Base-by-base conservation (phyloP, 2,113 vertebrate genomes). In the Syngnathus scovelli region DNA sequence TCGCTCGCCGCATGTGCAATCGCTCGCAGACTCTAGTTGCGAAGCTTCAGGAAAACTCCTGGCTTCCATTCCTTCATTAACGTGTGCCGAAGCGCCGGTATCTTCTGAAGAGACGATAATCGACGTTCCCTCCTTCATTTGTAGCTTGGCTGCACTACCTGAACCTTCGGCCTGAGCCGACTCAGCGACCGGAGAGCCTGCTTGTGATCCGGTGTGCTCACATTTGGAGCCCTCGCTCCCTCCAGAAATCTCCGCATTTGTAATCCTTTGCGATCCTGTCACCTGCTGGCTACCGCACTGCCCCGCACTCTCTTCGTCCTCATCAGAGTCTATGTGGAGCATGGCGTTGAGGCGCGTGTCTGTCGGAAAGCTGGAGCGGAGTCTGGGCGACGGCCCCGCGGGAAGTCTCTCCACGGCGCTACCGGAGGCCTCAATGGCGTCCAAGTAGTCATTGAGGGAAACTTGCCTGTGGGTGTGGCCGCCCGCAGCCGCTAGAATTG, bases 281-380 rank as follows among this genome's bases (percentile, higher is more conserved):
- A 61, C 78, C 49, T 70, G 79, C 12, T 66, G 82, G 44, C 81
- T 85, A 68, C 71, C 67, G 4, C 77, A 74, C 61, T 71, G 79
- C 7, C 38, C 81, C 3, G 51, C 55, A 0, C 76, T 77, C 68
- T 92, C 91, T 69, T 98, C 96, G 12, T 98, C 96, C 70, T 98
- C 96, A 48, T 98, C 96, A 0, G 96, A 98, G 88, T 98, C 96
- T 1, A 98, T 98, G 69, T 98, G 96, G 71, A 98, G 92, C 95
- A 98, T 98, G 12, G 96, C 93, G 21, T 91, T 98, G 69, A 98
- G 93, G 75, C 96, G 91, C 0, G 95, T 98, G 86, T 98, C 95
- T 0, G 96, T 98, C 37, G 96, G 96, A 56, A 98, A 98, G 83
- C 96, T 98, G 10, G 95, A 98, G 75, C 95, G 93, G 23, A 98